phyloP scores from a whole-genome alignment of 2,797 vertebrate genomes.

The Eleutherodactylus coqui region DNA sequence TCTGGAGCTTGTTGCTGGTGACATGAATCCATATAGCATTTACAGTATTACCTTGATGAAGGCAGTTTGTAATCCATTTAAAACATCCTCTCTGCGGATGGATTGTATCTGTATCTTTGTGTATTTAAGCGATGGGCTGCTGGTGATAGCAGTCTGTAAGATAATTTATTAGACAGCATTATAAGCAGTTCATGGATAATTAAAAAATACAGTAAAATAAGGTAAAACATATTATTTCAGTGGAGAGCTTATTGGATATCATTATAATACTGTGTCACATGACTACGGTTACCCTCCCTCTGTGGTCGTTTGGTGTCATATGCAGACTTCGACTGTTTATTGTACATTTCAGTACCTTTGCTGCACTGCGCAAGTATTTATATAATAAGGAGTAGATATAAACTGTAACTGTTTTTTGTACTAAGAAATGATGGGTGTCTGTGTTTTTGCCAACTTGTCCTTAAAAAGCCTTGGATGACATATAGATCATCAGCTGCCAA shows the following conservation, averaged over 20 bases:
- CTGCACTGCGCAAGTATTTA: not conserved
- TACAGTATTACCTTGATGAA: constrained; percentile 69
- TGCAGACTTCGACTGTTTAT: not conserved
- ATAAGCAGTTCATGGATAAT: not conserved
- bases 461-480: constrained; percentile 12
- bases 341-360: not conserved
- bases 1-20: not conserved
- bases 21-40: not conserved
- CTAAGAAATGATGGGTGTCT: not conserved
- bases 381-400: not conserved
- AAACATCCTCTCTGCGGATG: constrained; percentile 50
- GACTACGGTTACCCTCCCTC: not conserved
- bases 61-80: constrained; percentile 61
- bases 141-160: constrained; percentile 70
- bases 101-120: constrained; percentile 68
- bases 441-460: rapidly evolving
- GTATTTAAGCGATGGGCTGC: constrained; percentile 63
- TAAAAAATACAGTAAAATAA: not conserved
- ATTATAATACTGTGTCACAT: not conserved
- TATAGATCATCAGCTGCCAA: not conserved
- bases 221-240: not conserved
- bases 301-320: too few species aligned
- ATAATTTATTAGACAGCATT: not conserved
- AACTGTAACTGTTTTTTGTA: not conserved
- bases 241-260: not conserved